These are phyloP conservation scores for Sorex maritimensis DNA, from an alignment of 2,797 vertebrate species.

Conservation along the genomic window DNA sequence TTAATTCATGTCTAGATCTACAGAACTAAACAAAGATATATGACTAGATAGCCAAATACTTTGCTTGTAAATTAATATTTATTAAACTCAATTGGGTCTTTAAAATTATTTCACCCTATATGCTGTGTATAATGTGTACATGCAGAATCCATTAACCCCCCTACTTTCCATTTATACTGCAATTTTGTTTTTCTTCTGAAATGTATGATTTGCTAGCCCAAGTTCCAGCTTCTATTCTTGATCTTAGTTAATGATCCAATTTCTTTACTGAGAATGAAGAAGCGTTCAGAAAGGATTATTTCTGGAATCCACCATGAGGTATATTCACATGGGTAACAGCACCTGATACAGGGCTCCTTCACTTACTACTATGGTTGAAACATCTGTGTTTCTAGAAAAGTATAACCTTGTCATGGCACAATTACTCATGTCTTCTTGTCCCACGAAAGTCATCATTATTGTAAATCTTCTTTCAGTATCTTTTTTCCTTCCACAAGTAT, in stretches of 20 bases:
- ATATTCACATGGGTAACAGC: background rate
- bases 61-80: background rate
- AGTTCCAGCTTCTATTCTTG: background rate
- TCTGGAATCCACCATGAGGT: background rate
- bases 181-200: too few relatives aligned
- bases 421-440: background rate
- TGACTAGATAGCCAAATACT: background rate
- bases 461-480: background rate
- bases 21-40: background rate
- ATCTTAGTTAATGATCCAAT: background rate
- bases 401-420: background rate
- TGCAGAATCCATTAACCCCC: background rate
- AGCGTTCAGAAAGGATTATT: background rate
- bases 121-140: background rate
- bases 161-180: background rate
- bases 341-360: background rate
- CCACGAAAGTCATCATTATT: background rate
- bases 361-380: background rate
- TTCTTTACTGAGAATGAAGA: slow-evolving; percentile 19
- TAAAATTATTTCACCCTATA: background rate
- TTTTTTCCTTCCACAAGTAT: background rate
- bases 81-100: background rate
- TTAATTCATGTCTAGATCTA: background rate
- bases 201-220: too few relatives aligned
- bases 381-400: background rate